phyloP scores from a whole-genome alignment of 2,797 vertebrate genomes.

The Syncerus caffer region DNA sequence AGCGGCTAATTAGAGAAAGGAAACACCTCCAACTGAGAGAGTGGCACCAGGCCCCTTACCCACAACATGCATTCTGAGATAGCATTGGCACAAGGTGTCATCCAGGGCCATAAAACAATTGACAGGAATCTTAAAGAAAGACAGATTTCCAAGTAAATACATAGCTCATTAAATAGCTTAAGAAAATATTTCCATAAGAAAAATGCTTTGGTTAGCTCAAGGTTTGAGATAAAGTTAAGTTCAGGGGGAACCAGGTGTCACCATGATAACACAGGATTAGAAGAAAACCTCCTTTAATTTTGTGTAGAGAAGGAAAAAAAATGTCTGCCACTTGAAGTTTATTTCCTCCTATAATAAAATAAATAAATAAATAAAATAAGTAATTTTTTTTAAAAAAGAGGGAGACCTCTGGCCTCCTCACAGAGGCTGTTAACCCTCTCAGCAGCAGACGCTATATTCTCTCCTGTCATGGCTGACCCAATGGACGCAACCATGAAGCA shows the following conservation, averaged over 20 bases:
- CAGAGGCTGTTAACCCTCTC: background rate
- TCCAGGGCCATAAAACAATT: background rate
- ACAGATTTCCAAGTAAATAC: background rate
- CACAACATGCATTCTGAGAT: background rate
- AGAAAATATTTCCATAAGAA: background rate
- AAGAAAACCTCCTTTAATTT: background rate
- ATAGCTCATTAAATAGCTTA: background rate
- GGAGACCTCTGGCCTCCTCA: background rate
- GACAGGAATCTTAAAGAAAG: background rate
- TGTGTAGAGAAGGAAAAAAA: background rate
- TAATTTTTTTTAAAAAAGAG: background rate
- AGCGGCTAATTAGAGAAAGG: background rate
- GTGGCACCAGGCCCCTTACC: background rate
- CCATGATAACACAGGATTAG: background rate
- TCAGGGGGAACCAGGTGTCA: background rate
- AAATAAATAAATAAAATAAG: background rate
- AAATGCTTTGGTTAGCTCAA: background rate
- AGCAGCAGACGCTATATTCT: background rate
- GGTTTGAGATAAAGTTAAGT: background rate
- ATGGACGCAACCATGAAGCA: fast-evolving
- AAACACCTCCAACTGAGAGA: background rate
- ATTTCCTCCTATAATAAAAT: background rate
- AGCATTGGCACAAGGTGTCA: background rate
- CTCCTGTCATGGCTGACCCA: background rate
- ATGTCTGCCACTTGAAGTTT: background rate